Evolutionary conservation across 2,113 vertebrate genomes (phyloP), one percentile per base, ranked within the genome.

Genomic region (Periophthalmus modestus): DNA sequence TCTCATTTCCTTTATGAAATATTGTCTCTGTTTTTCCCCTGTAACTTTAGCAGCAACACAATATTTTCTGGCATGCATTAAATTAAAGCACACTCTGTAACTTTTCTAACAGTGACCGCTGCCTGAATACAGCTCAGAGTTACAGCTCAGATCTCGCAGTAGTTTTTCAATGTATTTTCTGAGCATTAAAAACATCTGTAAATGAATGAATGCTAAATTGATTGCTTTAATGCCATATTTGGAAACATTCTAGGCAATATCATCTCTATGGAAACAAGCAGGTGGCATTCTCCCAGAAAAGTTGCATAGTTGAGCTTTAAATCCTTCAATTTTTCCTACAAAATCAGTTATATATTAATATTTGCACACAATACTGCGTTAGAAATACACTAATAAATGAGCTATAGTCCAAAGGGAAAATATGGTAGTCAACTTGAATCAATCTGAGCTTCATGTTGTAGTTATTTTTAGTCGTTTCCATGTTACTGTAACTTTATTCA

Each of bases 361-460:
- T 58, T 14, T 59, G 57, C 12, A 28, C 57, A 15, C 13, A 7
- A 28, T 6, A 15, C 14, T 28, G 23, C 13, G 15, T 59, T 14
- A 59, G 0, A 59, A 59, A 59, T 2, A 4, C 23, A 28, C 23
- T 59, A 23, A 55, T 59, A 59, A 59, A 59, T 28, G 23, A 28
- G 57, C 23, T 13, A 14, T 28, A 78, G 71, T 82, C 77, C 68
- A 82, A 85, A 87, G 85, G 87, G 85, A 86, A 81, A 65, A 57
- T 21, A 23, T 0, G 2, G 5, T 65, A 43, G 46, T 71, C 3
- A 69, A 39, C 67, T 46, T 36, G 0, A 28, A 57, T 55, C 61
- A 43, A 33, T 7, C 69, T 61, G 18, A 79, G 73, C n/a, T 52
- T 63, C 72, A 54, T 12, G 3, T 16, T 73, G 23, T 54, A 15